Base-by-base conservation (phyloP, 92 coral and sea anemone species). In the Palythoa caribaeorum region DNA sequence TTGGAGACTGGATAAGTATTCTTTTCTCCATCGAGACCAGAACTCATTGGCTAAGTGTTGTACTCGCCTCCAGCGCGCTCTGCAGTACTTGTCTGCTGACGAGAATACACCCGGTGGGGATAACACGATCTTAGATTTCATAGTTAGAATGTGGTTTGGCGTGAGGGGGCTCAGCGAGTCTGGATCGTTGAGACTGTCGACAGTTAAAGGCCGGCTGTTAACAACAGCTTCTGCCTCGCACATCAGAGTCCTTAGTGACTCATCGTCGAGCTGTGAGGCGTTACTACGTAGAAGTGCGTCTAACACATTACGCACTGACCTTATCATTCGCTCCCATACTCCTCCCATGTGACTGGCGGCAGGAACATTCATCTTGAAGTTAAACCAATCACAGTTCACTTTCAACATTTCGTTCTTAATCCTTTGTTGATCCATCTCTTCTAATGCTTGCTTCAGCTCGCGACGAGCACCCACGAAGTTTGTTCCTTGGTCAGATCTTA, bases 401-500 rank as follows among this genome's bases (percentile, higher is more conserved):
- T 65, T 65, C 71, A 65, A 65, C 71, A 65, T 35, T 65, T 65
- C 36, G 35, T 65, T 65, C 71, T 65, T 65, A 35, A 65, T 65
- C 71, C 71, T 16, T 65, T 65, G 71, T 65, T 65, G 71, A 19
- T 65, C 71, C 71, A 65, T 65, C 71, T 65, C 71, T 65, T 0
- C 36, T 17, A 65, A 65, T 9, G 65, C n/a, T 63, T 55, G 72
- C 57, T 69, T 75, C 80, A 84, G 80, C 59, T 84, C 79, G 21
- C 38, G 52, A 71, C 78, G 72, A 6, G 79, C 88, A 68, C 88
- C 79, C 38, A 39, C 77, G 37, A 84, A 84, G 79, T 69, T 84
- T 50, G 88, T 84, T 9, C 88, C 79, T 38, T 77, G 80, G 40
- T 84, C 79, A 55, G 78, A 84, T 40, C 79, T 19, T 55, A 84